Conservation (phyloP, 2,797 vertebrate species). For the Miichthys miiuy region DNA sequence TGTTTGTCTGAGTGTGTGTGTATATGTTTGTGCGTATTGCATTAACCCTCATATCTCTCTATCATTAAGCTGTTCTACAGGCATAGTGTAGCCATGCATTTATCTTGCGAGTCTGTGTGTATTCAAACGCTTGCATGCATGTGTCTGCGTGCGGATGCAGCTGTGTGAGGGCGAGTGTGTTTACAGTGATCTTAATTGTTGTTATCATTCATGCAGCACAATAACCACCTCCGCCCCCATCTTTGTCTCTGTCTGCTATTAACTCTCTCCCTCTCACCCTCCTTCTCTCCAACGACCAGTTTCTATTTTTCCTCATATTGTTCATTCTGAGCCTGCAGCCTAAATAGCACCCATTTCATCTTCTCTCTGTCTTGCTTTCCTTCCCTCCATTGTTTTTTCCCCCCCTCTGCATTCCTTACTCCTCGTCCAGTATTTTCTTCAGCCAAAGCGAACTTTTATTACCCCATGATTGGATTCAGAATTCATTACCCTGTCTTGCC, state of each 20-base stretch:
- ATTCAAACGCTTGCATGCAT: slow-evolving; percentile 16
- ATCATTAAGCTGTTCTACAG: slow-evolving; percentile 68
- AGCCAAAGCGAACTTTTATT: slow-evolving; percentile 73
- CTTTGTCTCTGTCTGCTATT: slow-evolving; percentile 76
- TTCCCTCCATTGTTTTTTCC: slow-evolving; percentile 44
- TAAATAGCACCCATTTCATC: slow-evolving; percentile 81
- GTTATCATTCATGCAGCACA: slow-evolving; percentile 83
- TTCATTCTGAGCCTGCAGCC: slow-evolving; percentile 79
- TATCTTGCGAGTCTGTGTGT: slow-evolving; percentile 45
- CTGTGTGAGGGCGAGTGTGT: slow-evolving; percentile 70
- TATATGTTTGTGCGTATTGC: slow-evolving; percentile 49
- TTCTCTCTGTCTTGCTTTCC: slow-evolving; percentile 64
- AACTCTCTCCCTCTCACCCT: slow-evolving; percentile 55
- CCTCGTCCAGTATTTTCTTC: slow-evolving; percentile 63
- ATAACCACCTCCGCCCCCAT: slow-evolving; percentile 76
- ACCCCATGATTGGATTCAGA: slow-evolving; percentile 70
- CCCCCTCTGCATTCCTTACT: slow-evolving; percentile 40
- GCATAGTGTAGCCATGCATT: slow-evolving; percentile 43
- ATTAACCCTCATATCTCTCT: slow-evolving; percentile 76
- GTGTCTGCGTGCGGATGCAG: slow-evolving; percentile 40
- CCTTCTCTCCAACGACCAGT: slow-evolving; percentile 67
- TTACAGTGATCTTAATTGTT: slow-evolving; percentile 83
- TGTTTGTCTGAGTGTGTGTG: slow-evolving; percentile 60
- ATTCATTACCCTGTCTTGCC: slow-evolving; percentile 65
- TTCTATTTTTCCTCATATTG: slow-evolving; percentile 77